Base-by-base conservation (phyloP, 2,113 vertebrate genomes). In the Daubentonia madagascariensis region DNA sequence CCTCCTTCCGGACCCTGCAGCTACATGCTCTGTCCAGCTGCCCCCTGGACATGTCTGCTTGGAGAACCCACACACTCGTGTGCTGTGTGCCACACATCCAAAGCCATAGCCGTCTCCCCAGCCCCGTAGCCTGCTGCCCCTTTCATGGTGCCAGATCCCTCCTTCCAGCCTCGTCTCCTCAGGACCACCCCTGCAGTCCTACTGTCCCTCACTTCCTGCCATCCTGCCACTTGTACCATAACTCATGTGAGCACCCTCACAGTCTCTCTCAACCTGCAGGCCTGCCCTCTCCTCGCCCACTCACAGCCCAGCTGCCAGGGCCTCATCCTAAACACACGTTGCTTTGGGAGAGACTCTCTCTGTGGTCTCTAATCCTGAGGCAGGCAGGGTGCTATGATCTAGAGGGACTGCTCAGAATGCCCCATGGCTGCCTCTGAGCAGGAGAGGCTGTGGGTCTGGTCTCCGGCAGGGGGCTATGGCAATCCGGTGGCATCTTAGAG, bases 401-500 rank as follows among this genome's bases (percentile, higher is more conserved):
- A 50, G 25, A 1, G n/a, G 52, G 32, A 54, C 50, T 28, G 6
- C 18, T 52, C 30, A 0, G 5, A 83, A 43, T 0, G 11, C 35
- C 50, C 61, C 14, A 0, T 2, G 72, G 79, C 1, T 7, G 63
- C 43, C 25, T 30, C 6, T 5, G 18, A 45, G 45, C 50, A 9
- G 23, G 28, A 48, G 18, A 40, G 11, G 32, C 70, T 0, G 0
- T 16, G 54, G 32, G 9, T 57, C n/a, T 14, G 10, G n/a, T 8
- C 35, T 37, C 45, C 45, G 8, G 30, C n/a, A 45, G 50, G 75
- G 20, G 57, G 52, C n/a, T 18, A 4, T 14, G 16, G 20, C 35
- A 72, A 18, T 37, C 20, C 0, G 28, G 68, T 13, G 7, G 28
- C 28, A n/a, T 6, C 28, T 50, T 57, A 43, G 75, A 81, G 67